These are phyloP conservation scores for Dicranocentrus wangi DNA, from an alignment of 2,888 invertebrate genomes.

Conservation along the genomic window DNA sequence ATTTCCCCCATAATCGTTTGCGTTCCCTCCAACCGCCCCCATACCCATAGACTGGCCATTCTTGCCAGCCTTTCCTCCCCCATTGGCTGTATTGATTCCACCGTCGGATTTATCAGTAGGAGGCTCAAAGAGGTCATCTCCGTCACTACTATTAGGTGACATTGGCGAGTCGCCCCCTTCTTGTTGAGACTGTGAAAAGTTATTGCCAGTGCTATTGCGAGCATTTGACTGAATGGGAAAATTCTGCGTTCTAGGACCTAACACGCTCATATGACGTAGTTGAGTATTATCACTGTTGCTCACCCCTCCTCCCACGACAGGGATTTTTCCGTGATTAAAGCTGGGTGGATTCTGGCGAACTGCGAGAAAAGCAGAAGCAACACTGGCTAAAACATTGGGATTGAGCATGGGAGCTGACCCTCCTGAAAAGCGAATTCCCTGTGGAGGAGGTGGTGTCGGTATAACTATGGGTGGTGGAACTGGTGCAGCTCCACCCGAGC, in stretches of 20 bases:
- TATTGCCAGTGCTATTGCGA: constrained; percentile 2
- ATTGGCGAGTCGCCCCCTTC: constrained; percentile 81
- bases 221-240: constrained; percentile 33
- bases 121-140: constrained; percentile 90
- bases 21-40: constrained; percentile 2
- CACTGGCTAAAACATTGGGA: constrained; percentile 65
- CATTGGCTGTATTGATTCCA: constrained; percentile 21
- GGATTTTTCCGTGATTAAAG: constrained; percentile 24
- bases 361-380: constrained; percentile 64
- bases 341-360: constrained; percentile 46
- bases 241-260: constrained; percentile 15
- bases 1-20: constrained; percentile 30
- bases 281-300: constrained; percentile 29
- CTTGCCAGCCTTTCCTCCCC: constrained; percentile 27
- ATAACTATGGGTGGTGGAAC: constrained; percentile 61
- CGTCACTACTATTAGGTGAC: constrained; percentile 90
- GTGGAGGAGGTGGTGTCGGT: constrained; percentile 59
- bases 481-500: constrained; percentile 39
- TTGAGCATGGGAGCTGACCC: constrained; percentile 47
- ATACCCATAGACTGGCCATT: constrained; percentile 35
- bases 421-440: constrained; percentile 20
- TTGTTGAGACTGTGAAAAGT: constrained; percentile 24
- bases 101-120: constrained; percentile 75
- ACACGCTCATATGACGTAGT: constrained; percentile 13
- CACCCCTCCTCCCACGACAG: background rate